Evolutionary conservation across 2,888 invertebrate genomes (phyloP).

Genomic region (Isotomurus palustris): DNA sequence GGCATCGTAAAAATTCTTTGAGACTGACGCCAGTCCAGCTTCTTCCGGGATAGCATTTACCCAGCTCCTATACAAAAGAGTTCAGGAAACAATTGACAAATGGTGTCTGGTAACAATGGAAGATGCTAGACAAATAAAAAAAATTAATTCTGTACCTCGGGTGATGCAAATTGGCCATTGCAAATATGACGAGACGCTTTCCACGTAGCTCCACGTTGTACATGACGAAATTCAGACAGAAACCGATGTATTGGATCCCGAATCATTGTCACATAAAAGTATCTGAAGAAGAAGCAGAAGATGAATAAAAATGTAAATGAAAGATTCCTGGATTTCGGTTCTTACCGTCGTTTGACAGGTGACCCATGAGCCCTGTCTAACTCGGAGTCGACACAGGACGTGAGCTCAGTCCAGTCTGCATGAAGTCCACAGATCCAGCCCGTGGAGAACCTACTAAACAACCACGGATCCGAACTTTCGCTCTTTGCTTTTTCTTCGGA

Average conservation of each 20-base stretch:
- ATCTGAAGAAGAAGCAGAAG: constrained; percentile 59
- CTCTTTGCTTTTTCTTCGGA: not conserved
- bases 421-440: constrained; percentile 98
- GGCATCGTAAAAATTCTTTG: constrained; percentile 85
- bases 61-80: constrained; percentile 61
- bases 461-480: constrained; percentile 74
- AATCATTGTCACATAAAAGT: constrained; percentile 93
- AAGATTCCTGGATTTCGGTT: not conserved
- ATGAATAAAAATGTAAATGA: not conserved
- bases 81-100: no score
- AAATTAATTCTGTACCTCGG: constrained; percentile 49
- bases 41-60: constrained; percentile 69
- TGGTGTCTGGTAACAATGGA: not conserved
- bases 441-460: constrained; percentile 94
- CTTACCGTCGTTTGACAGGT: constrained; percentile 62
- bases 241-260: constrained; percentile 90
- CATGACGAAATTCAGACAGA: constrained; percentile 94
- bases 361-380: constrained; percentile 86
- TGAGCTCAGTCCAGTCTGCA: constrained; percentile 94
- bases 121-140: not conserved
- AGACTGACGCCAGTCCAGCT: constrained; percentile 86
- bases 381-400: constrained; percentile 83
- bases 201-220: constrained; percentile 95
- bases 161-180: constrained; percentile 67
- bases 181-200: constrained; percentile 66